These are phyloP conservation scores for Pinna nobilis DNA, from an alignment of 1,140 invertebrate species.

Conservation along the genomic window DNA sequence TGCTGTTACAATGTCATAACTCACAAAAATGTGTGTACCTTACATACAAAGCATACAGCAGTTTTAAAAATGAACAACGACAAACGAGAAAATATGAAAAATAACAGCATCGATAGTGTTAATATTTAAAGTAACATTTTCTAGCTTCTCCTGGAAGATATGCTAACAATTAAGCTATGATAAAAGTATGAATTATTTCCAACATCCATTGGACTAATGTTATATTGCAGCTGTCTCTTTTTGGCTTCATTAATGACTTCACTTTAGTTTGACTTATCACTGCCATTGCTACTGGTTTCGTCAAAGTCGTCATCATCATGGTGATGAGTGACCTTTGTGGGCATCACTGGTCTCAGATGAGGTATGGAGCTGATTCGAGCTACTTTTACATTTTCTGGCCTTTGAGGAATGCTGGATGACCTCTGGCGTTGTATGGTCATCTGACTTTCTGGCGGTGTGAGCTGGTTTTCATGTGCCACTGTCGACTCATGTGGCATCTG, in stretches of 20 bases:
- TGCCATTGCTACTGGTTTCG: slow-evolving; percentile 33
- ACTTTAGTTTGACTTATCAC: slow-evolving; percentile 36
- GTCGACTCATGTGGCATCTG: slow-evolving; percentile 99
- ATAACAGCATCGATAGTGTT: too few species aligned
- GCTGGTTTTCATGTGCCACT: slow-evolving; percentile 87
- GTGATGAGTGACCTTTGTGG: slow-evolving; percentile 90
- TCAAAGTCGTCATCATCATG: slow-evolving; percentile 89
- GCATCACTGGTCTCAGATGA: slow-evolving; percentile 89
- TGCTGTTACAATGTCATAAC: too few species aligned
- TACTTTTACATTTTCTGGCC: not conserved
- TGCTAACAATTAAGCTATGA: too few species aligned
- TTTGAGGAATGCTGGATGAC: not conserved
- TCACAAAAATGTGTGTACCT: too few species aligned
- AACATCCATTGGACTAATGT: too few species aligned
- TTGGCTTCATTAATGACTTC: too few species aligned
- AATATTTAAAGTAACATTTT: too few species aligned
- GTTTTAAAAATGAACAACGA: not conserved
- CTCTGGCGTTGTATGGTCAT: slow-evolving; percentile 6
- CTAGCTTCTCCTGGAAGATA: too few species aligned
- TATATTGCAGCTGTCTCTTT: too few species aligned
- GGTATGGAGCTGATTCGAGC: slow-evolving; percentile 76
- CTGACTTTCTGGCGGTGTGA: slow-evolving; percentile 13
- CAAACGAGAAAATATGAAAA: not conserved
- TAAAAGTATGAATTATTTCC: too few species aligned
- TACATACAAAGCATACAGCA: too few species aligned